Base-by-base conservation (phyloP, 2,888 invertebrate genomes). In the Colostygia pectinataria region DNA sequence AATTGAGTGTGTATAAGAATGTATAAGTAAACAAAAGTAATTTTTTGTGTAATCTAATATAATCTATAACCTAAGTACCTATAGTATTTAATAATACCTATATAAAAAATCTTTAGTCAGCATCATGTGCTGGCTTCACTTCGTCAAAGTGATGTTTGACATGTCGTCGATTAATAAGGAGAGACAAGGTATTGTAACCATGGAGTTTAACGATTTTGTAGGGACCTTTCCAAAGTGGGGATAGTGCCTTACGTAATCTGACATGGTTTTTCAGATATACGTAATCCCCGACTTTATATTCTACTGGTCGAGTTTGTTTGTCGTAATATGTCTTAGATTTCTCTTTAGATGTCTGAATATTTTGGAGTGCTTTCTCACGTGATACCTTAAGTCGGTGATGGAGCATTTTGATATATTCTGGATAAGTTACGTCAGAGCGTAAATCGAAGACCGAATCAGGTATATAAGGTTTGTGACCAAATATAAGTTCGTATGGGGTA, bases 401-500 rank as follows among this genome's bases (percentile, higher is more conserved):
- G 0, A 47, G 29, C 40, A 41, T 29, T 36, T 36, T 34, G 2
- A 47, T 28, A 10, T 47, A 47, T 15, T 47, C 47, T 5, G 10
- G 40, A 4, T 47, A 47, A 2, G 40, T 47, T 3, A 3, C 27
- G 3, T 5, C n/a, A 5, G 15, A 3, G 12, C 1, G 0, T 0
- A 36, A 8, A 1, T 47, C 47, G 14, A 15, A 46, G 28, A 47
- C 7, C 1, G 39, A 41, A 10, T 47, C 40, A 15, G 47, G 40
- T 2, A 47, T 7, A 36, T 15, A 36, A 3, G 47, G 47, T 25
- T 72, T 73, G 38, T 64, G 50, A 2, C 74, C 77, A 47, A 72
- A 80, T 2, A 78, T 1, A 27, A 79, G 42, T 56, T 80, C 78
- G 24, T 63, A 71, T 1, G 75, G 76, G 2, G 65, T 44, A 13